Conservation (phyloP, 2,888 invertebrate species). For the Sepioteuthis lessoniana region DNA sequence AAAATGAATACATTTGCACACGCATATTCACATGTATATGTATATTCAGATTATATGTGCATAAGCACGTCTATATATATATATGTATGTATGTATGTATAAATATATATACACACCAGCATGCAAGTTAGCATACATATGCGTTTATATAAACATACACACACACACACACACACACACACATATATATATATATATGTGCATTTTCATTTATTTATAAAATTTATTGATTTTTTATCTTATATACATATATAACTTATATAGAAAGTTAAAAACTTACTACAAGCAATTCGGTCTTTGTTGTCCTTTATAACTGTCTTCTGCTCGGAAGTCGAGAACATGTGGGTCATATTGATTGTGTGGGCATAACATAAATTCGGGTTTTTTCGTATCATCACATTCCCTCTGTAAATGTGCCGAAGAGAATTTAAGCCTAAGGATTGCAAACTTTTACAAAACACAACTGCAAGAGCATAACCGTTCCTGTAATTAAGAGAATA, state of each 20-base stretch:
- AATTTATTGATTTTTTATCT: background rate
- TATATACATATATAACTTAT: background rate
- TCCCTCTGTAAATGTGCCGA: conserved; percentile 35
- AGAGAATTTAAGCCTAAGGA: background rate
- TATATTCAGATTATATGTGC: too few relatives aligned
- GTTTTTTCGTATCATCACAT: conserved; percentile 36
- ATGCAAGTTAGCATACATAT: too few relatives aligned
- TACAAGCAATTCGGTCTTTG: conserved; percentile 41
- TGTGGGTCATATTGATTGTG: conserved; percentile 44
- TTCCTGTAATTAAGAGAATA: background rate
- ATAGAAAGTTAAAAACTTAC: background rate
- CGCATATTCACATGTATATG: too few relatives aligned
- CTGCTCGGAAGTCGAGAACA: background rate
- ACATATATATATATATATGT: background rate
- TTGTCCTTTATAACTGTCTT: conserved; percentile 35
- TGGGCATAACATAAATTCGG: conserved; percentile 39
- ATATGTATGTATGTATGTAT: background rate
- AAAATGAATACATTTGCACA: too few relatives aligned
- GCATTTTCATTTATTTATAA: background rate
- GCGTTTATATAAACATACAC: background rate
- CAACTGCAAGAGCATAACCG: conserved; percentile 37
- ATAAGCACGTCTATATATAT: background rate
- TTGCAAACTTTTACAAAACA: conserved; percentile 25
- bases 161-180: background rate
- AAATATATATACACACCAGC: too few relatives aligned